phyloP scores from a whole-genome alignment of 1,140 invertebrate species.

The Mactra quadrangularis region DNA sequence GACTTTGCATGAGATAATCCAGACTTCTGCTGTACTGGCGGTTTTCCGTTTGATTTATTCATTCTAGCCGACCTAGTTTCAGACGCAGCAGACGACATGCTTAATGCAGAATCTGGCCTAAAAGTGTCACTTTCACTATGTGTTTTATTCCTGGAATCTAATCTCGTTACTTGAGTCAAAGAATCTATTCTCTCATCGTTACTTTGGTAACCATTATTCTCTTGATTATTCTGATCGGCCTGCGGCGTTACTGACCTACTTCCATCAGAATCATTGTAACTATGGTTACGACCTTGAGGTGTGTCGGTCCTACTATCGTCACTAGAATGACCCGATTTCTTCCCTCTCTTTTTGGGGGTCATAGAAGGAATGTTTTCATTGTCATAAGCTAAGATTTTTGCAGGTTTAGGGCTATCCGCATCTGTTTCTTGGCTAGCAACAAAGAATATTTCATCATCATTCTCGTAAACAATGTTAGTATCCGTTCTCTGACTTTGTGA shows the following conservation, averaged over 20 bases:
- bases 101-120: conserved; percentile 73
- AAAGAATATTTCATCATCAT: conserved; percentile 76
- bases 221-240: conserved; percentile 1
- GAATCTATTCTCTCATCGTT: conserved; percentile 54
- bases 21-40: conserved; percentile 37
- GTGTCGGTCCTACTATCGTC: conserved; percentile 58
- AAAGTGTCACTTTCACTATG: conserved; percentile 55
- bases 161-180: conserved; percentile 42
- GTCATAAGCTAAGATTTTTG: conserved; percentile 67
- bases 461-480: conserved; percentile 30
- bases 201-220: conserved; percentile 42
- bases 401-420: conserved; percentile 65
- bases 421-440: conserved; percentile 66
- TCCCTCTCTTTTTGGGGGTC: conserved; percentile 42
- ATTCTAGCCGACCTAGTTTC: conserved; percentile 62
- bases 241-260: conserved; percentile 55
- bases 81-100: conserved; percentile 71
- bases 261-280: conserved; percentile 48
- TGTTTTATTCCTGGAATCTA: conserved; percentile 56
- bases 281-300: conserved; percentile 45
- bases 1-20: conserved; percentile 71
- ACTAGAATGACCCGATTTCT: conserved; percentile 44
- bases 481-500: conserved; percentile 55
- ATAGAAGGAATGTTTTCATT: conserved; percentile 66
- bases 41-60: conserved; percentile 34